Base-by-base conservation (phyloP, 1,140 invertebrate genomes). In the Lutraria rhynchaena region DNA sequence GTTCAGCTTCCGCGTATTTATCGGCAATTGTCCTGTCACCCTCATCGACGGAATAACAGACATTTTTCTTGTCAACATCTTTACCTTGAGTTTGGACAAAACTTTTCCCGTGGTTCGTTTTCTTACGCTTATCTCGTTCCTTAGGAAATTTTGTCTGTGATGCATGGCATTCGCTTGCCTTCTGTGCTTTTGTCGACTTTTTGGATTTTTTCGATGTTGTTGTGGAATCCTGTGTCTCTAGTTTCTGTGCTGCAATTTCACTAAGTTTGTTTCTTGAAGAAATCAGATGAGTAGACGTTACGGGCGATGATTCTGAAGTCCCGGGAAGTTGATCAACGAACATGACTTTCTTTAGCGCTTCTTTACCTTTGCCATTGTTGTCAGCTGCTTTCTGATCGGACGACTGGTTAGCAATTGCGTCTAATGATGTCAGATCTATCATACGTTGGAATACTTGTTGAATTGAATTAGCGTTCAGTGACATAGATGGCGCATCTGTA, bases 361-460 rank as follows among this genome's bases (percentile, higher is more conserved):
- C 29, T 46, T 49, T 67, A 49, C 1, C 1, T 46, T 49, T 7
- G 46, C 17, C 41, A 31, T 27, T 41, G 7, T 35, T 24, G 7
- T 51, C 37, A 7, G 15, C 15, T 7, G 37, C 15, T 7, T 5
- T 41, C 15, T 57, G 4, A 3, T 46, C 22, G 13, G 31, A 27
- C 31, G 44, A 17, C n/a, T 67, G 58, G 33, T 61, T 57, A 5
- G 15, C 3, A 7, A 73, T 63, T 41, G 37, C 11, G 24, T 35
- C 19, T 31, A 81, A 65, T 15, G 69, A 63, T 37, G 78, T 81
- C 69, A 81, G 65, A 22, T 65, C 49, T 19, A 81, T 37, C 46
- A 81, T 74, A 29, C 69, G 29, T 41, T 81, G 78, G 29, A 81
- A 81, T 22, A 73, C 69, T 31, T 41, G 24, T 49, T 81, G 78